Evolutionary conservation across 2,888 invertebrate species (phyloP), one percentile per base, ranked within the genome.

Genomic region (Mystacides longicornis): DNA sequence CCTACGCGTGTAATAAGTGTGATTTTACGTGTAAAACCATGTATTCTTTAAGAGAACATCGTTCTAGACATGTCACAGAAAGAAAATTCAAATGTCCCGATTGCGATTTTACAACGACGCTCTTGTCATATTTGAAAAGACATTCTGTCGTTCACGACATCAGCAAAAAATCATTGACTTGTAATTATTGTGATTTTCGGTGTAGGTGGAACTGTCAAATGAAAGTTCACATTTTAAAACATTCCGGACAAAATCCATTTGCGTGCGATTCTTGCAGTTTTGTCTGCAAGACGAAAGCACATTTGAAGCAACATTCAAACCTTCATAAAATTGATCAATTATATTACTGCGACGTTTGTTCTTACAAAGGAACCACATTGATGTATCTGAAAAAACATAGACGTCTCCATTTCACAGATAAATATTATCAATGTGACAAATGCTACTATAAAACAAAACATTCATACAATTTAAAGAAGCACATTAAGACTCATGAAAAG

Each of bases 241-340:
- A 48, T n/a, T 20, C 48, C 5, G 48, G 48, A 3, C 7, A 48
- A 16, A 48, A 23, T n/a, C 48, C 48, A 3, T 48, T 48, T 18
- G 22, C 48, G 5, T 48, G 48, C 16, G 16, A 48, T 16, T 2
- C 23, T 4, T 48, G 48, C 16, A 11, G 14, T n/a, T 48, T 48
- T 23, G 48, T 48, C 11, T 48, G 48, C 23, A 48, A 48, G 9
- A 48, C 48, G n/a, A 48, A 48, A 23, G 48, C 48, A 16, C 48
- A 48, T 48, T 23, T 48, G 16, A 48, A 48, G 16, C 48, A 48
- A 21, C 48, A 48, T 23, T 20, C 48, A 2, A 48, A 9, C 2
- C 22, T 16, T n/a, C 48, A 48, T n/a, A 48, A 22, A n/a, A 48
- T 20, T 3, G 48, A 48, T 23, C 7, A 23, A 23, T 2, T 48